Conservation (phyloP, 1,140 invertebrate species). For the Solen grandis region DNA sequence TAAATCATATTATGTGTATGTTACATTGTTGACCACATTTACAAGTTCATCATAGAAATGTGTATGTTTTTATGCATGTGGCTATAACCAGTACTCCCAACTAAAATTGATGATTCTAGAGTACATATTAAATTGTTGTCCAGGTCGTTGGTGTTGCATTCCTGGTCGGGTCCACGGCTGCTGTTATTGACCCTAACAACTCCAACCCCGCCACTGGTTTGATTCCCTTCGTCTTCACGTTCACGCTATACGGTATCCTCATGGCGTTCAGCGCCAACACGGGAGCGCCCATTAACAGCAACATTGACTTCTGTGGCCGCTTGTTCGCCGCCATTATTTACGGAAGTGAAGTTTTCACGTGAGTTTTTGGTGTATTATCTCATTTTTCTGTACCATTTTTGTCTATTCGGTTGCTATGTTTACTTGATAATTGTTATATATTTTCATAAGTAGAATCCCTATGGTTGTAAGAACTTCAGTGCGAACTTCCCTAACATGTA, state of each 20-base stretch:
- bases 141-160: conserved; percentile 24
- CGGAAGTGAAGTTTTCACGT: conserved; percentile 33
- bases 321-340: conserved; percentile 16
- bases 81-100: no score
- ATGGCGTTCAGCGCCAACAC: conserved; percentile 36
- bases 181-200: conserved; percentile 28
- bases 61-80: no score
- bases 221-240: conserved; percentile 16
- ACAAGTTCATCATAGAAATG: no score
- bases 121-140: neutral
- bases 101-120: no score
- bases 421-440: no score
- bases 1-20: no score
- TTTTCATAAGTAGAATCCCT: no score
- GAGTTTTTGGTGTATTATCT: conserved; percentile 6
- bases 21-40: no score
- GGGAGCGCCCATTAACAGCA: conserved; percentile 25
- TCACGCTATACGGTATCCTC: conserved; percentile 24
- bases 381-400: no score
- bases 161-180: conserved; percentile 16
- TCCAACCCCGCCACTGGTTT: conserved; percentile 2
- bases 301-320: conserved; percentile 21
- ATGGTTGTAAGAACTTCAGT: no score
- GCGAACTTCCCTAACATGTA: no score
- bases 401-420: no score